Percentiles rank a stretch among this genome's conserved stretches.
Conservation (phyloP, 2,888 invertebrate genomes). For the Euplexia lucipara region DNA sequence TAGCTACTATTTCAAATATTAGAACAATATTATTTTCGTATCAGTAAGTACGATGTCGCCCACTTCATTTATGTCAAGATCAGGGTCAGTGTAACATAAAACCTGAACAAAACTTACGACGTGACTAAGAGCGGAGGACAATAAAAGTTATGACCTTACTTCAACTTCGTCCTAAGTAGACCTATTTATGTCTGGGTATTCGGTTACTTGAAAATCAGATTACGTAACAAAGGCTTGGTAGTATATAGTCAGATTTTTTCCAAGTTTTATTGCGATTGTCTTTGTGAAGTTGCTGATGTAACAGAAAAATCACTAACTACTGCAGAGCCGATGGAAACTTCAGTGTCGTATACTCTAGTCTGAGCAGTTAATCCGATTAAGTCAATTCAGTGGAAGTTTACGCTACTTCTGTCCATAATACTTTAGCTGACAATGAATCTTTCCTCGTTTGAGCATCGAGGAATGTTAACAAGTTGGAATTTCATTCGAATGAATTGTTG, state of each 20-base stretch:
- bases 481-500: neutral
- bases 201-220: conserved; percentile 48
- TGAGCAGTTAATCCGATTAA: conserved; percentile 64
- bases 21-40: conserved; percentile 12
- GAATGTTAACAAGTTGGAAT: conserved; percentile 15
- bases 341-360: conserved; percentile 47
- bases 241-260: conserved; percentile 17
- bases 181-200: conserved; percentile 42
- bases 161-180: conserved; percentile 45
- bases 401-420: conserved; percentile 55
- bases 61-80: conserved; percentile 31
- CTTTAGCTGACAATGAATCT: conserved; percentile 54
- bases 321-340: conserved; percentile 49
- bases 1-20: conserved; percentile 1
- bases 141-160: conserved; percentile 52
- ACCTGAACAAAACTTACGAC: conserved; percentile 37
- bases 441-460: conserved; percentile 19
- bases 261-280: conserved; percentile 52
- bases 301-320: conserved; percentile 50
- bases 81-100: conserved; percentile 37
- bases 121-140: conserved; percentile 29
- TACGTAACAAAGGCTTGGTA: conserved; percentile 36
- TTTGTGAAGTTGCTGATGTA: conserved; percentile 37
- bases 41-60: conserved; percentile 6
- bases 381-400: conserved; percentile 54